phyloP scores from a whole-genome alignment of 2,797 vertebrate species.

The Myioborus melanocephalus region DNA sequence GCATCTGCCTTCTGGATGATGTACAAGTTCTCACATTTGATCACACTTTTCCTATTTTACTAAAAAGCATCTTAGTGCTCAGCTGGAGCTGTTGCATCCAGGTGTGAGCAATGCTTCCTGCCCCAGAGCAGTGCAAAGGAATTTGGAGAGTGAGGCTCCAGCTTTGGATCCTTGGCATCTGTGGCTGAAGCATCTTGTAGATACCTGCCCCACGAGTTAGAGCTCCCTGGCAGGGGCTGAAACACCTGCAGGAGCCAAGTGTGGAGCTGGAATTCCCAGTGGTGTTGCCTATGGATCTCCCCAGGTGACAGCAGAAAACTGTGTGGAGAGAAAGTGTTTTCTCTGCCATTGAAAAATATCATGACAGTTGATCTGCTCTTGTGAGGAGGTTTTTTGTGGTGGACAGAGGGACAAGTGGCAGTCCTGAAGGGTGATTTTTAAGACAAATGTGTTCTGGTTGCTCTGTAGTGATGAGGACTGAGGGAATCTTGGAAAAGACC shows the following conservation, averaged over 20 bases:
- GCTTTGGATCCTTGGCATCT: not conserved
- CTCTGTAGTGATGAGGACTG: not conserved
- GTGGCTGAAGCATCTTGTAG: not conserved
- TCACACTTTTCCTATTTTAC: not conserved
- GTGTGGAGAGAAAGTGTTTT: not conserved
- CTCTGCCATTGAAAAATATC: not conserved
- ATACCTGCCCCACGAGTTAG: not conserved
- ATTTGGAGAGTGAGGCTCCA: not conserved
- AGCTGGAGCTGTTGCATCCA: not conserved
- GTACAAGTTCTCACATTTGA: not conserved
- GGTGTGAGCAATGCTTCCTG: not conserved
- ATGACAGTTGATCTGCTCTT: fast-evolving
- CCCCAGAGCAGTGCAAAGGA: not conserved
- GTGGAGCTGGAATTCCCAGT: not conserved
- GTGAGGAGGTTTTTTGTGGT: not conserved
- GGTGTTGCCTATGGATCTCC: not conserved
- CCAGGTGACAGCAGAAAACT: not conserved
- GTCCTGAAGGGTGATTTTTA: not conserved
- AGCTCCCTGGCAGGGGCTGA: not conserved
- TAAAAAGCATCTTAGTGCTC: not conserved
- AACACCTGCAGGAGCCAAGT: not conserved
- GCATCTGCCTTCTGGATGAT: not conserved
- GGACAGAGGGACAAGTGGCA: not conserved
- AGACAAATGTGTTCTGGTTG: not conserved
- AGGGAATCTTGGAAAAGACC: not conserved